Evolutionary conservation across 2,888 invertebrate species (phyloP).

Genomic region (Oligia strigilis): DNA sequence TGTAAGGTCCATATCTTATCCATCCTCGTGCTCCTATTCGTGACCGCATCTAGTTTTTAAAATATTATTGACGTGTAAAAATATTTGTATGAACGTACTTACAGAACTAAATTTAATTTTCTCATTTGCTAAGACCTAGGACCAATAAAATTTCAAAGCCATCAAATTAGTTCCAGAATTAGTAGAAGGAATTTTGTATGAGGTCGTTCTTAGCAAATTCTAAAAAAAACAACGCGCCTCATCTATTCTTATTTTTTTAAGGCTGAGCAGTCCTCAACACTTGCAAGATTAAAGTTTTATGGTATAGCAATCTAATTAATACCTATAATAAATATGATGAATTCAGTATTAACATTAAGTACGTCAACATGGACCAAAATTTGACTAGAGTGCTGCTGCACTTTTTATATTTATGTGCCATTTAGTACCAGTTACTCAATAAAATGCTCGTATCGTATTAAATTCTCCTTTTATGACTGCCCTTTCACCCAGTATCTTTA

Average conservation of each 20-base stretch:
- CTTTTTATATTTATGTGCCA: conserved; percentile 21
- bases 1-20: neutral
- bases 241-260: neutral
- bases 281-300: neutral
- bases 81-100: neutral
- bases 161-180: neutral
- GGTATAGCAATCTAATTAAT: neutral
- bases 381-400: neutral
- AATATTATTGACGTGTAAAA: neutral
- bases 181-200: neutral
- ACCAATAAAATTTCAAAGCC: neutral
- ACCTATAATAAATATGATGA: no score
- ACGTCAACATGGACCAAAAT: neutral
- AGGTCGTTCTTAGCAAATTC: neutral
- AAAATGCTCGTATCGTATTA: conserved; percentile 33
- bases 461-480: conserved; percentile 37
- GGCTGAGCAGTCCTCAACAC: no score
- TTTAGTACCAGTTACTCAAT: conserved; percentile 31
- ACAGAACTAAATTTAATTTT: neutral
- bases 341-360: neutral
- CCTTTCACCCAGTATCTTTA: conserved; percentile 22
- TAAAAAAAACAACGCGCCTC: neutral
- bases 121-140: neutral
- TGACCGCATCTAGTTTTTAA: neutral
- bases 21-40: neutral